These are phyloP conservation scores for Amorpha juglandis DNA, from an alignment of 2,888 invertebrate species.

Conservation along the genomic window DNA sequence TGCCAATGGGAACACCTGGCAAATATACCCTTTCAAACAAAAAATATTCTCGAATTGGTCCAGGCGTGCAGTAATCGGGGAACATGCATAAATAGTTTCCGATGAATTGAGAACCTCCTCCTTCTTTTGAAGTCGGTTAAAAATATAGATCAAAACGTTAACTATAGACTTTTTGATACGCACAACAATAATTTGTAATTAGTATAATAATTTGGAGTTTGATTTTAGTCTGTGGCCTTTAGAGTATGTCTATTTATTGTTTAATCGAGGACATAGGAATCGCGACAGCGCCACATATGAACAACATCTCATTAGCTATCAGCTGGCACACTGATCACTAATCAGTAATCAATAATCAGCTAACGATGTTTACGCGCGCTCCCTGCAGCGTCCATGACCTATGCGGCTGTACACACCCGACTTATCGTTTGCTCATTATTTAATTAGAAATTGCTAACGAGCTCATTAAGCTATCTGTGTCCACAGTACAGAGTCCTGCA, in stretches of 20 bases:
- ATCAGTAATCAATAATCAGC: not conserved
- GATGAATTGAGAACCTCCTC: too few species aligned
- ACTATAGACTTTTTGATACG: too few species aligned
- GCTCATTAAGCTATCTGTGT: conserved; percentile 3
- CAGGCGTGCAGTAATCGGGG: too few species aligned
- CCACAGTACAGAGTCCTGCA: not conserved
- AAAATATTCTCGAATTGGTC: too few species aligned
- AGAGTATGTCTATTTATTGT: not conserved
- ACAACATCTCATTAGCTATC: not conserved
- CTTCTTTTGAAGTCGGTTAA: too few species aligned
- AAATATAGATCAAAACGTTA: too few species aligned
- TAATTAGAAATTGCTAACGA: conserved; percentile 17
- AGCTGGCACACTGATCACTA: not conserved
- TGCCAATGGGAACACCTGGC: too few species aligned
- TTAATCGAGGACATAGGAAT: not conserved
- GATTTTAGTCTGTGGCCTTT: too few species aligned
- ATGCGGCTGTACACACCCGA: not conserved
- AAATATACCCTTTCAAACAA: too few species aligned
- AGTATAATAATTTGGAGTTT: too few species aligned
- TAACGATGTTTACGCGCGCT: not conserved
- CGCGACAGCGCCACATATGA: not conserved
- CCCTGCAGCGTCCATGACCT: conserved; percentile 6
- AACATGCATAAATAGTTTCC: too few species aligned
- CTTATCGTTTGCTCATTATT: conserved; percentile 10
- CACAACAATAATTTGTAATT: too few species aligned